phyloP scores from a whole-genome alignment of 2,888 invertebrate species.

The Mesorhabditis sp. region DNA sequence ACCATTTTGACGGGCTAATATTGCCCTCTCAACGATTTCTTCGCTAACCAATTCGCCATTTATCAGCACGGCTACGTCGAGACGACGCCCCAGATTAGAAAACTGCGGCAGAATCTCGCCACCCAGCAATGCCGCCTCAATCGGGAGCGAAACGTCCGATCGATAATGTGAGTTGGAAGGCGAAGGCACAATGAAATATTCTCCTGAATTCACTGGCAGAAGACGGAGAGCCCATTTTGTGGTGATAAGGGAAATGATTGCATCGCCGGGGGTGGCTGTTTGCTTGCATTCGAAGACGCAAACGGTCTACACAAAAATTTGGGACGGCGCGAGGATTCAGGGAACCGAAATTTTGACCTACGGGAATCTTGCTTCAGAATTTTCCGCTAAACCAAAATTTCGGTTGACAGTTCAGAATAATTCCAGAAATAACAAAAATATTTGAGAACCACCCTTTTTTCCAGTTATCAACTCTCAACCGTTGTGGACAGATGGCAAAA shows the following conservation, averaged over 20 bases:
- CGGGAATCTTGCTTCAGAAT: no score
- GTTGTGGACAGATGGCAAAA: conserved; percentile 1
- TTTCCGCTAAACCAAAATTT: no score
- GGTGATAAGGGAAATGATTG: no score
- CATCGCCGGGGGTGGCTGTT: no score
- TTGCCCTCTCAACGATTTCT: no score
- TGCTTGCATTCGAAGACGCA: no score
- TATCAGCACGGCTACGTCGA: conserved; percentile 5
- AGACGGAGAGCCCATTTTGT: no score
- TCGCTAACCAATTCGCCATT: background rate
- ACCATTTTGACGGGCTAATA: no score
- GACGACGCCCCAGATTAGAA: conserved; percentile 2
- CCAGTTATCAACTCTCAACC: background rate
- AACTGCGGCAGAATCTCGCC: conserved; percentile 4
- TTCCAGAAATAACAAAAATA: background rate
- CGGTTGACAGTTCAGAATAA: background rate
- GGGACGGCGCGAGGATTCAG: no score
- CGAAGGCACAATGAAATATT: background rate
- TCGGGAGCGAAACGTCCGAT: conserved; percentile 1
- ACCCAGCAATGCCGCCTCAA: background rate
- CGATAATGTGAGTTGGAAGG: background rate
- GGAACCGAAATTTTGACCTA: no score
- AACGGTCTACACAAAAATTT: no score
- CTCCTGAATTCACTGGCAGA: background rate
- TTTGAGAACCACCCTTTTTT: background rate